Evolutionary conservation across 1,140 invertebrate genomes (phyloP), one percentile per base, ranked within the genome.

Genomic region (Drosophila sp.): DNA sequence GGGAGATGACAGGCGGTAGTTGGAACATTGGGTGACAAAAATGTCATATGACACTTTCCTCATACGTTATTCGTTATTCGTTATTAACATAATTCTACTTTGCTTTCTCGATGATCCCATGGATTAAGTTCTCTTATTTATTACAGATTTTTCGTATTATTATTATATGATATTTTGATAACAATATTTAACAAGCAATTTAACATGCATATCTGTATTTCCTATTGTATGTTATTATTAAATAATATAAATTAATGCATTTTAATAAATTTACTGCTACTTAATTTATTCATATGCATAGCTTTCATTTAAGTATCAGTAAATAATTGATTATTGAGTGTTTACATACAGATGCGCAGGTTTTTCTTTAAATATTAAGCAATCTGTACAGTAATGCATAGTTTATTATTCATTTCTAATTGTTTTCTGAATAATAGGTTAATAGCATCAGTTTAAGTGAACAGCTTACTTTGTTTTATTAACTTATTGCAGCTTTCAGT

Each of bases 51-150:
- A 67, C 63, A 67, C 46, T 59, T 50, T 14, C 9, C 25, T 29
- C 51, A 40, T 48, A 29, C 62, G 43, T 56, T 38, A 41, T 13
- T 57, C 62, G 43, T 56, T 38, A 41, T 13, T 57, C 58, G 50
- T 57, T 46, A 40, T 72, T 54, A 67, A 54, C 63, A 59, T 67
- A 53, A 67, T 63, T 51, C 38, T 29, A 54, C 56, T 51, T 69
- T 53, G 48, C 45, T 54, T 50, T 59, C 34, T 38, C 38, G 46
- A 40, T 50, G 54, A 67, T 48, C 64, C 45, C 43, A 8, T 14
- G 32, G 34, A 46, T 61, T 51, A 67, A 25, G 14, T 41, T 59
- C 34, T 48, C 21, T 51, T 13, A 64, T 64, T 41, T 41, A 64
- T 53, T 64, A 11, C 38, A 34, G 36, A 64, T 50, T 58, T 58